Evolutionary conservation across 2,113 vertebrate genomes (phyloP), one percentile per base, ranked within the genome.

Genomic region (Epinephelus moara): DNA sequence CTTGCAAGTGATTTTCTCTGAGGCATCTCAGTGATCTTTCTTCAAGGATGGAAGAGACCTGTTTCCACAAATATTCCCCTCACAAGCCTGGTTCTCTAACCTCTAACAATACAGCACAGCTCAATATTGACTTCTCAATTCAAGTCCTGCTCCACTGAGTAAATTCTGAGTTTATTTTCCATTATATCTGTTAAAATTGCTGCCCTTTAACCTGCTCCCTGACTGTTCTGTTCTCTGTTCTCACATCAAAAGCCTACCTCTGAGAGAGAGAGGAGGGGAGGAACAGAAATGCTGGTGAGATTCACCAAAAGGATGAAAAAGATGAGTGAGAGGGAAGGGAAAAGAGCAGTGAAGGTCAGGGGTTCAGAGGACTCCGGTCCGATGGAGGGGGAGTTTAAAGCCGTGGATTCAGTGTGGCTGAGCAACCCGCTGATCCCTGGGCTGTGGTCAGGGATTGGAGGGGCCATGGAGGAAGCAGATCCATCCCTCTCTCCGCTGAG

Each of bases 401-500:
- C 85, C 79, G 72, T 68, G 84, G 91, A 81, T 90, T 90, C 85
- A 89, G 84, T 86, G 70, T 64, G 82, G 84, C 86, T 89, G 88
- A 91, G 89, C 78, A 85, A 88, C 89, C 88, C 21, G 33, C 85
- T 93, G 87, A 91, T 94, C 89, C 86, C 76, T 64, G 85, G 80
- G 81, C 87, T 88, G 73, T 78, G 88, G 88, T 89, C 90, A 82
- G 80, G 89, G 88, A 92, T 90, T 82, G 91, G 73, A 89, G 53
- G 83, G 87, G 57, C 78, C 84, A 37, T 17, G 75, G 78, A 87
- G 86, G 83, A 87, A 90, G 84, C 84, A 81, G 83, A 92, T 86
- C 88, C 85, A 89, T 93, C 86, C 85, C 74, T 90, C 91, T 91
- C 88, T 90, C 86, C 63, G 76, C 89, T 82, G 87, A 92, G 88